Evolutionary conservation across 2,113 vertebrate species (phyloP).

Genomic region (Misgurnus anguillicaudatus): DNA sequence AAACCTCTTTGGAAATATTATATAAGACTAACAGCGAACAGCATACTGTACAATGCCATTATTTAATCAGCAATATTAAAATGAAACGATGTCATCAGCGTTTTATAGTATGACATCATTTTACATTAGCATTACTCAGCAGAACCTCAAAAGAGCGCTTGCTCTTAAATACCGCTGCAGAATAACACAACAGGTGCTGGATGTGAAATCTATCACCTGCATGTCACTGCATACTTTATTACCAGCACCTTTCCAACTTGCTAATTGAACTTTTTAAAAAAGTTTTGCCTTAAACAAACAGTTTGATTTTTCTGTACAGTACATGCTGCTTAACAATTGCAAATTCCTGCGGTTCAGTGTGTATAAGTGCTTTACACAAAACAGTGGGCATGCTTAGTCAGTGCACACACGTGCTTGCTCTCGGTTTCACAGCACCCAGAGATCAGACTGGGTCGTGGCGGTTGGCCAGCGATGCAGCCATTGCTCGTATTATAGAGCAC

Average conservation of each 20-base stretch:
- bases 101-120: constrained; percentile 22
- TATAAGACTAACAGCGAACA: background rate
- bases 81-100: constrained; percentile 35
- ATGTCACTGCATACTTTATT: constrained; percentile 16
- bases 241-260: constrained; percentile 3
- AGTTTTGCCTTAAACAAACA: background rate
- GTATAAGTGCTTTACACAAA: background rate
- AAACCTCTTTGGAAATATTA: background rate
- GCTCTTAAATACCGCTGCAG: background rate
- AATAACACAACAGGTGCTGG: background rate
- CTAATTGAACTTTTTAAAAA: background rate
- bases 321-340: constrained; percentile 3
- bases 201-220: constrained; percentile 3
- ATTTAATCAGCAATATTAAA: background rate
- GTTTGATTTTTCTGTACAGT: background rate
- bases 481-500: constrained; percentile 24
- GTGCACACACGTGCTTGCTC: constrained; percentile 9
- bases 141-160: background rate
- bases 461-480: constrained; percentile 2
- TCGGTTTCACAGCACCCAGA: constrained; percentile 11
- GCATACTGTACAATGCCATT: background rate
- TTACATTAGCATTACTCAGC: constrained; percentile 18
- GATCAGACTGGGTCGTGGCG: constrained; percentile 9
- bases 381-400: constrained; percentile 1
- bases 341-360: constrained; percentile 19